These are phyloP conservation scores for Myiozetetes cayanensis DNA, from an alignment of 2,113 vertebrate species.

Conservation along the genomic window DNA sequence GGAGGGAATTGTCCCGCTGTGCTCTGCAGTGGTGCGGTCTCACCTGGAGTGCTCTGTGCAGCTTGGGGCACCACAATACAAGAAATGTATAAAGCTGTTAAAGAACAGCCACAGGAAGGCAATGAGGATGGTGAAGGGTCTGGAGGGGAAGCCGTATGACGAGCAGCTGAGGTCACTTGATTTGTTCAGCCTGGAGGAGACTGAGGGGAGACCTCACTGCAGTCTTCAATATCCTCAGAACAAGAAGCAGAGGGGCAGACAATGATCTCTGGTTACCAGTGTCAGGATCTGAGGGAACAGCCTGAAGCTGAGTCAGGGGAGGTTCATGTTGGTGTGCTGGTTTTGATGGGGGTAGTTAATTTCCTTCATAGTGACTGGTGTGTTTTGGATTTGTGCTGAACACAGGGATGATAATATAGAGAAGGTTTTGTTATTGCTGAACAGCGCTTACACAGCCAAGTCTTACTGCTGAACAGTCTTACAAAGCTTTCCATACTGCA, in stretches of 20 bases:
- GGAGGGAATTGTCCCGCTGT: background rate
- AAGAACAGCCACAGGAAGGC: background rate
- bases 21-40: background rate
- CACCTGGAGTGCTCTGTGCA: fast-evolving
- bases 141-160: background rate
- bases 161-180: background rate
- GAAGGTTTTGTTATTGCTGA: background rate
- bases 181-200: background rate
- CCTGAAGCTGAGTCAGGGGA: background rate
- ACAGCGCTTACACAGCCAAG: background rate
- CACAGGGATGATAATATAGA: background rate
- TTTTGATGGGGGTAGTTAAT: background rate
- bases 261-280: background rate
- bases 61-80: background rate
- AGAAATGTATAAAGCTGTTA: background rate
- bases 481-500: background rate
- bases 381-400: background rate
- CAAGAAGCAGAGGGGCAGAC: background rate
- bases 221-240: background rate
- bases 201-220: background rate
- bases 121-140: fast-evolving
- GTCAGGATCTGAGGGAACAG: fast-evolving
- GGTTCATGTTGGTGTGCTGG: background rate
- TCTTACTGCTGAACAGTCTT: background rate
- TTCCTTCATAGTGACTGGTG: background rate